Conservation (phyloP, 1,140 invertebrate species). For the Pomacea maculata region DNA sequence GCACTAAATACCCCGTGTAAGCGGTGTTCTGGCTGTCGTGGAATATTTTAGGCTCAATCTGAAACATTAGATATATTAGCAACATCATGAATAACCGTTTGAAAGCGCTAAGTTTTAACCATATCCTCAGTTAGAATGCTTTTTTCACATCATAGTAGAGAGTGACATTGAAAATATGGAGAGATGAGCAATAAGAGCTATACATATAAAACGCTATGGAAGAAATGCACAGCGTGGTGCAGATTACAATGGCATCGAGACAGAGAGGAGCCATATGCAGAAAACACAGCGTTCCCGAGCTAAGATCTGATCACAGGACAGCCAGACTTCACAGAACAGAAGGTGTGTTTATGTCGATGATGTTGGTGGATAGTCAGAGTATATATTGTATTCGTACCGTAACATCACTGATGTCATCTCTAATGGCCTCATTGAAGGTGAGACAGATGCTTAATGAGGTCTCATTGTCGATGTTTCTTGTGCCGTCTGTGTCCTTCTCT, state of each 20-base stretch:
- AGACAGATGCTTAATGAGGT: too few species aligned
- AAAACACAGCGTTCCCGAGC: too few species aligned
- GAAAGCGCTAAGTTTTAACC: too few species aligned
- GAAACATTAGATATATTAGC: not conserved
- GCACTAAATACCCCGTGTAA: slow-evolving; percentile 20
- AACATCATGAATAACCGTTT: too few species aligned
- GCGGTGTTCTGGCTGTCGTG: slow-evolving; percentile 15
- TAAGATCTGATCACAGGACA: too few species aligned
- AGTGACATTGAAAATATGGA: too few species aligned
- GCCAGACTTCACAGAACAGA: too few species aligned
- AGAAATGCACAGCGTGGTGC: not conserved
- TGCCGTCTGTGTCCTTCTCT: not conserved
- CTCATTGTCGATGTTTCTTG: not conserved
- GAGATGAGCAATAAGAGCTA: too few species aligned
- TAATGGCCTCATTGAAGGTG: too few species aligned
- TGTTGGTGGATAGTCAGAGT: too few species aligned
- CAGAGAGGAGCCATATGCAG: slow-evolving; percentile 14
- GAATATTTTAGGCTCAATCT: slow-evolving; percentile 4
- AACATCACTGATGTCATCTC: not conserved
- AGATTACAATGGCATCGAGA: slow-evolving; percentile 24
- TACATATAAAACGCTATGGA: too few species aligned
- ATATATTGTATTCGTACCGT: not conserved
- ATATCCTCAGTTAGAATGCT: not conserved
- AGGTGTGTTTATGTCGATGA: too few species aligned
- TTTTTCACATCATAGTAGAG: slow-evolving; percentile 12